Percentiles rank a stretch among this genome's conserved stretches.
Conservation (phyloP, 2,797 vertebrate genomes). For the Pterois miles region DNA sequence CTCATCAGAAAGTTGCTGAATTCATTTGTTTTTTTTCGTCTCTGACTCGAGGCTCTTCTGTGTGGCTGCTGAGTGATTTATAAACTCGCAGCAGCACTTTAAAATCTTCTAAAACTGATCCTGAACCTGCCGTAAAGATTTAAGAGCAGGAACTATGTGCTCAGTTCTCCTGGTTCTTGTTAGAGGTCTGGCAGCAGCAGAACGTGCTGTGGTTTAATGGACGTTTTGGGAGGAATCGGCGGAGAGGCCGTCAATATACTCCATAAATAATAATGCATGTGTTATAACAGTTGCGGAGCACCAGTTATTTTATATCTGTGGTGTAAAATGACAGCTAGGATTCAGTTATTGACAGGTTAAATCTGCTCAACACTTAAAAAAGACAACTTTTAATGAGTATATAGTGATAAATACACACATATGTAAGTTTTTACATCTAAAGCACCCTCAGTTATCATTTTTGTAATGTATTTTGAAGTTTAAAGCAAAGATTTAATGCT, state of each 20-base stretch:
- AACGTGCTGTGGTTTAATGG: not conserved
- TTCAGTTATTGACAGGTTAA: too few relatives aligned
- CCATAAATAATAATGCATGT: not conserved
- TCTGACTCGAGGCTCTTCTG: not conserved
- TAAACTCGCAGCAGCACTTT: constrained; percentile 12
- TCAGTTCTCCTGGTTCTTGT: constrained; percentile 17
- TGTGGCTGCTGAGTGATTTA: constrained; percentile 33
- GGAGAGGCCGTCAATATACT: not conserved
- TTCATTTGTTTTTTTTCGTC: not conserved
- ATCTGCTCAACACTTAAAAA: not conserved
- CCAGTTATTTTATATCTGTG: not conserved
- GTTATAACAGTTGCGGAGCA: not conserved
- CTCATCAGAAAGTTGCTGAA: not conserved
- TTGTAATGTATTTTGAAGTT: not conserved
- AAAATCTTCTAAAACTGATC: constrained; percentile 9
- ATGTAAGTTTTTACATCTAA: not conserved
- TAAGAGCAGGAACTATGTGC: constrained; percentile 17
- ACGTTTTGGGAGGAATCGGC: not conserved
- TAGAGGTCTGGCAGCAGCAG: constrained; percentile 15
- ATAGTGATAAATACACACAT: not conserved
- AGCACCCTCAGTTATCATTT: not conserved
- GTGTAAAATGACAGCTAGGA: not conserved
- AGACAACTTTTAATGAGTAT: not conserved
- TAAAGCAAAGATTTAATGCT: not conserved
- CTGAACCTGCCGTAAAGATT: constrained; percentile 14